These are phyloP conservation scores for Barnardius zonarius DNA, from an alignment of 2,113 vertebrate genomes.

Conservation along the genomic window DNA sequence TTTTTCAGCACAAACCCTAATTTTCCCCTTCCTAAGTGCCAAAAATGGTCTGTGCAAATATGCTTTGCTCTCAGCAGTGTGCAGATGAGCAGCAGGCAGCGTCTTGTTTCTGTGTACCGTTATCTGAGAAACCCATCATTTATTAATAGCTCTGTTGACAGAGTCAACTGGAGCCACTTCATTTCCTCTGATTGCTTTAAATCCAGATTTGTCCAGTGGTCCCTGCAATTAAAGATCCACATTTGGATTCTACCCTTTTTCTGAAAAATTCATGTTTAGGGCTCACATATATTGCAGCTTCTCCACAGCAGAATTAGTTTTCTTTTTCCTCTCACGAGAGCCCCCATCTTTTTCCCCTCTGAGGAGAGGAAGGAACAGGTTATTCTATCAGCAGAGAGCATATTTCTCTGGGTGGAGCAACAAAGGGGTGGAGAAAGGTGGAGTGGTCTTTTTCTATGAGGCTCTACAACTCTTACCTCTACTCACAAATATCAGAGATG, in stretches of 20 bases:
- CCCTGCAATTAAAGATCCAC: neutral
- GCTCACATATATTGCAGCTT: neutral
- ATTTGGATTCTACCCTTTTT: neutral
- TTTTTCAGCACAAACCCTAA: neutral
- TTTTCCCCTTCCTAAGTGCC: neutral
- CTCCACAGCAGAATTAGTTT: neutral
- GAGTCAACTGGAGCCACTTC: neutral
- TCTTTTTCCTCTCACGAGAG: neutral
- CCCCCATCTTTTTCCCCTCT: neutral
- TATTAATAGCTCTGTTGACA: constrained; percentile 5
- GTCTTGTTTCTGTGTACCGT: neutral
- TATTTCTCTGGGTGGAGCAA: neutral
- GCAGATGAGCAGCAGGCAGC: constrained; percentile 18
- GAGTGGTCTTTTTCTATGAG: neutral
- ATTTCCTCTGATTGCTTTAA: neutral
- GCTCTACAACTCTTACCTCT: neutral
- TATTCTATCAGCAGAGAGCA: neutral
- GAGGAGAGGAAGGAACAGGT: neutral
- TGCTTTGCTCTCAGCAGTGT: constrained; percentile 22
- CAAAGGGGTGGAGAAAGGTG: neutral
- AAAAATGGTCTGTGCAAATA: constrained; percentile 15
- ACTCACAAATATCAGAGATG: neutral
- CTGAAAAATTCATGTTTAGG: neutral
- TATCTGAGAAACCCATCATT: neutral
- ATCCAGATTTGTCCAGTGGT: neutral